Base-by-base conservation (phyloP, 2,888 invertebrate genomes). In the Oegoconia quadripuncta region DNA sequence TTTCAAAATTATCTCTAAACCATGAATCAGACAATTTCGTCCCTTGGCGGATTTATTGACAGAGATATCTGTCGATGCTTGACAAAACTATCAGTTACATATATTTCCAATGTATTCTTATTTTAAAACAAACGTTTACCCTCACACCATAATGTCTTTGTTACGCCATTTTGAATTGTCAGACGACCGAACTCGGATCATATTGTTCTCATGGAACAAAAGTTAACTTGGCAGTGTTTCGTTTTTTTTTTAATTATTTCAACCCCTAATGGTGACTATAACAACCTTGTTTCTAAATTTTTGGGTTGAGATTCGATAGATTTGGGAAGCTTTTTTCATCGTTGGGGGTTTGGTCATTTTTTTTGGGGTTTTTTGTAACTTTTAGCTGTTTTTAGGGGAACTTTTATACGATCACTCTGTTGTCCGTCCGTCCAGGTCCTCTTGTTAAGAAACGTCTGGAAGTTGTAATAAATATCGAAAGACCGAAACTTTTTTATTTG, bases 221-320 rank as follows among this genome's bases (percentile, higher is more conserved):
- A n/a, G n/a, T n/a, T n/a, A n/a, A n/a, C n/a, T n/a, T n/a, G n/a
- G n/a, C n/a, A n/a, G n/a, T n/a, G n/a, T n/a, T n/a, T n/a, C n/a
- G n/a, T n/a, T n/a, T n/a, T n/a, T n/a, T n/a, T n/a, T n/a, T 50
- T 48, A 48, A 48, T 43, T 42, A 47, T 48, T 48, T 56, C 52
- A 49, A 48, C 44, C 51, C 48, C 41, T 55, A 58, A 55, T 58
- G 52, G 52, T 42, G 41, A 47, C 42, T 42, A 47, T 44, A 44
- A 48, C 50, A 48, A 47, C 34, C 41, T 36, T 50, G 53, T 52
- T 53, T 56, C 49, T 44, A 25, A 28, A 23, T 34, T 37, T 34
- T 28, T 30, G 28, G 35, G 49, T 47, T 46, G 30, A 31, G 34
- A 43, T 44, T 34, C 41, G 40, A 41, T 37, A 37, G 38, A 42